Conservation (phyloP, 2,888 invertebrate species). For the Drosophila nigricruria region DNA sequence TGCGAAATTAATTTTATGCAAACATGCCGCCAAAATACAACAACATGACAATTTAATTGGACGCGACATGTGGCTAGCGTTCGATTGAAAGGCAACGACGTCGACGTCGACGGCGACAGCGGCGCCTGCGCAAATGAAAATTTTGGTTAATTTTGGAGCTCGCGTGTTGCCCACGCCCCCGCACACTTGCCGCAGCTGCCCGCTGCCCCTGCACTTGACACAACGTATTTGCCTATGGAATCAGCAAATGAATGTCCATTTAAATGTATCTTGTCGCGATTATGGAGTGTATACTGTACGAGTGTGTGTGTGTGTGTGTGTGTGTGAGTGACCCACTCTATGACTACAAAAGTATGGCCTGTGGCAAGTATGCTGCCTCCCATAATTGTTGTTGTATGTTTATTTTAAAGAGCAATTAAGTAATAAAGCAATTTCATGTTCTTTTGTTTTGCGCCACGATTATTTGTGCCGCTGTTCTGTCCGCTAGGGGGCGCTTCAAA, state of each 20-base stretch:
- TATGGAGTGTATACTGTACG: constrained; percentile 31
- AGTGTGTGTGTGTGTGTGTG: constrained; percentile 35
- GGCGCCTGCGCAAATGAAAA: constrained; percentile 72
- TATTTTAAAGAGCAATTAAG: constrained; percentile 81
- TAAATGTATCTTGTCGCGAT: constrained; percentile 71
- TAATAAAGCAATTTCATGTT: constrained; percentile 82
- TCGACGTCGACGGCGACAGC: constrained; percentile 4
- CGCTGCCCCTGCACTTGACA: constrained; percentile 25
- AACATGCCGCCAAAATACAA: constrained; percentile 79
- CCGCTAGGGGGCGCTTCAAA: constrained; percentile 60
- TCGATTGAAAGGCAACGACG: constrained; percentile 31
- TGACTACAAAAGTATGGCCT: constrained; percentile 54
- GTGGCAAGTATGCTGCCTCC: constrained; percentile 43
- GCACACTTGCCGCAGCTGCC: constrained; percentile 24
- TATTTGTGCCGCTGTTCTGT: constrained; percentile 52
- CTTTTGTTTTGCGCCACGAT: constrained; percentile 76
- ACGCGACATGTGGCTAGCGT: constrained; percentile 75
- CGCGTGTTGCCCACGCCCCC: constrained; percentile 73
- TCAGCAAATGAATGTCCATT: constrained; percentile 64
- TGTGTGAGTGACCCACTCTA: constrained; percentile 65
- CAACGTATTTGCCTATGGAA: constrained; percentile 12
- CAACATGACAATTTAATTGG: constrained; percentile 83
- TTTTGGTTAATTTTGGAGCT: constrained; percentile 73
- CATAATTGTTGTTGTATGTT: constrained; percentile 50
- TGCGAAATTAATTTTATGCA: constrained; percentile 82